These are phyloP conservation scores for Toxotes chatareus DNA, from an alignment of 2,113 vertebrate genomes.

Conservation along the genomic window DNA sequence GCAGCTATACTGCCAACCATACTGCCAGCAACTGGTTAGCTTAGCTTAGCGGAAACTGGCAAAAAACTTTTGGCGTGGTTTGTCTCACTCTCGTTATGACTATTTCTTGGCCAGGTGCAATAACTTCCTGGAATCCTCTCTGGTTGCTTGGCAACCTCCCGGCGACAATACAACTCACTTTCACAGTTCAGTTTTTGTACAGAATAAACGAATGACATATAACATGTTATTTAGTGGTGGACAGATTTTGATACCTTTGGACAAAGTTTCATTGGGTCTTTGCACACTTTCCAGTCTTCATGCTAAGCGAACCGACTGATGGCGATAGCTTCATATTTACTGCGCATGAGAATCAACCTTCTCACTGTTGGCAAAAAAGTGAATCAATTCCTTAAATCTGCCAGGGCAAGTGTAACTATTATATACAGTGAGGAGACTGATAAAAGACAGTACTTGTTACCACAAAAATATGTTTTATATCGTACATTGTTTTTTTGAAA, in stretches of 20 bases:
- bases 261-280: background rate
- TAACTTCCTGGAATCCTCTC: background rate
- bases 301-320: background rate
- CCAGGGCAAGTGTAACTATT: constrained; percentile 1
- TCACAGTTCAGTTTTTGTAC: background rate
- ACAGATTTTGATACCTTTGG: background rate
- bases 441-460: background rate
- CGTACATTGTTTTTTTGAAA: constrained; percentile 9
- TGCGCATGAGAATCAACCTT: background rate
- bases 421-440: background rate
- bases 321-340: background rate
- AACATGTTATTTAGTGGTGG: background rate
- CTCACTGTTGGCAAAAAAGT: background rate
- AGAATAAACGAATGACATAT: background rate
- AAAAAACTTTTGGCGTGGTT: background rate
- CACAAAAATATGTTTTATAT: background rate
- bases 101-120: background rate
- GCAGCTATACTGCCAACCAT: background rate
- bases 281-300: background rate
- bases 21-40: background rate
- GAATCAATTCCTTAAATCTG: background rate
- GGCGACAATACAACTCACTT: background rate
- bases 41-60: background rate
- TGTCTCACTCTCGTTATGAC: background rate
- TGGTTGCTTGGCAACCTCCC: background rate